Base-by-base conservation (phyloP, 2,113 vertebrate species). In the Suricata suricatta region DNA sequence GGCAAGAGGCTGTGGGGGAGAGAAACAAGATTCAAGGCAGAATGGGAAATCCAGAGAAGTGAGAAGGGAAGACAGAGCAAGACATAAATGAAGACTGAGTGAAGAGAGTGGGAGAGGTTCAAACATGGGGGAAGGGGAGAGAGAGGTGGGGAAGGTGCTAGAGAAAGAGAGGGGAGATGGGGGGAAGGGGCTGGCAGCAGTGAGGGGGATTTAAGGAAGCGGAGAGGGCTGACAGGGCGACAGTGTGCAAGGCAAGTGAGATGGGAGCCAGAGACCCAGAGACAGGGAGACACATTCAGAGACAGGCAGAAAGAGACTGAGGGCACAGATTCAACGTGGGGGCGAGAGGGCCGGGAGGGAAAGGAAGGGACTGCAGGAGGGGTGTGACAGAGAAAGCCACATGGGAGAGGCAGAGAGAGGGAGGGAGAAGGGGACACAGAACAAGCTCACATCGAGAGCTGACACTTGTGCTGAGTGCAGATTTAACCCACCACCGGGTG, bases 241-340 rank as follows among this genome's bases (percentile, higher is more conserved):
- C 25, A 17, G 41, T 27, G 35, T 14, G 12, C 0, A 3, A 33
- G n/a, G 41, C 31, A 3, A 1, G 1, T 16, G 4, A 12, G 17
- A 19, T 2, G 33, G 38, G 71, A 63, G 31, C 14, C 33, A 31
- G 41, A 68, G 60, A 89, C 68, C 2, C 81, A 35, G 81, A 52
- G 44, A 38, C 9, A 2, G 6, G 82, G 57, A 38, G 91, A 71
- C 27, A 38, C 47, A 16, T 19, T 17, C 14, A n/a, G 68, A 74
- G 52, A 84, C 15, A 71, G 1, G 57, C 54, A 77, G 69, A 60
- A 54, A 64, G 74, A 41, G 19, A 80, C 60, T n/a, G 54, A 15
- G 57, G 44, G 14, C 50, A 63, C 52, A 72, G 35, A 57, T 23
- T 27, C 47, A n/a, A 9, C 11, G 27, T 38, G 74, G 35, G 4